Base-by-base conservation (phyloP, 2,888 invertebrate species). In the Dicyrtoma fusca region DNA sequence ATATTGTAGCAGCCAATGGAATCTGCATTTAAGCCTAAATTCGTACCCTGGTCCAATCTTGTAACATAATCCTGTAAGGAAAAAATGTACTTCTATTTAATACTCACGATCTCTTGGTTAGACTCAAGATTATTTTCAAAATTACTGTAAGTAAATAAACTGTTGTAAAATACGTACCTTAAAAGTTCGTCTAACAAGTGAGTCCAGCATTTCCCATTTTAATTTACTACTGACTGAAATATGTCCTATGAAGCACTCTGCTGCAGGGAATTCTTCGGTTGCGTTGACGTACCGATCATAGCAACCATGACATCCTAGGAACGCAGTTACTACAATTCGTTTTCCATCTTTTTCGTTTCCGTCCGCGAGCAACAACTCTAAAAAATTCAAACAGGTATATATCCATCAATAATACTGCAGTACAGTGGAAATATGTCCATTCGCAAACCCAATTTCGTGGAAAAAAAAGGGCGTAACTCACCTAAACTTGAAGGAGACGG, bases 141-240 rank as follows among this genome's bases (percentile, higher is more conserved):
- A 51, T 19, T n/a, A 51, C 17, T 51, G 17, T 14, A 17, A 51
- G 5, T 51, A 51, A 51, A 44, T n/a, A n/a, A 51, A 55, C 53
- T 19, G 11, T 21, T 14, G 1, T n/a, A 17, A 21, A 45, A 42
- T 34, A 42, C 82, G 82, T 78, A 84, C 85, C 84, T 96, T 96
- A 84, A 97, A 96, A 68, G 94, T 91, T 84, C 94, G 90, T 81
- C 93, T 88, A 76, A 97, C 92, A 80, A 92, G 91, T 81, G 92
- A 92, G 85, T 97, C 97, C 82, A 97, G 86, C 82, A 93, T 91
- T 83, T 95, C 94, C 97, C 97, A 97, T 73, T 92, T 93, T 0
- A 95, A 95, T 84, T 95, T 94, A 74, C 94, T 92, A 79, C 94
- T 93, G 76, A 97, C 92, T 82, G 91, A 92, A 3, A 97, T 91